These are phyloP conservation scores for Epistrophella euchroma DNA, from an alignment of 2,888 invertebrate genomes.

Conservation along the genomic window DNA sequence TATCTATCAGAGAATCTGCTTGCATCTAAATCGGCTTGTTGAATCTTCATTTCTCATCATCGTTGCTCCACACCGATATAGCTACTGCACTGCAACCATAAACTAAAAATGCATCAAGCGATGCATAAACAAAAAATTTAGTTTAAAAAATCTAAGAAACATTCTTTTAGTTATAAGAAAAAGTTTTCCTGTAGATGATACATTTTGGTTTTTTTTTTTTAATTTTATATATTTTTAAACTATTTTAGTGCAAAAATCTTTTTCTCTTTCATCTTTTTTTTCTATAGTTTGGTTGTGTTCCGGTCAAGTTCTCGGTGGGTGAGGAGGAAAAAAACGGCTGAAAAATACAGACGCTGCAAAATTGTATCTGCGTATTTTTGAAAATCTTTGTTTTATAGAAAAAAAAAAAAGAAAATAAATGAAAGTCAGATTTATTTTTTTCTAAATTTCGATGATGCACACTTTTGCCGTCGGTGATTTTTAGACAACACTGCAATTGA, in stretches of 20 bases:
- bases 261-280: conserved; percentile 68
- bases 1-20: conserved; percentile 55
- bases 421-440: conserved; percentile 19
- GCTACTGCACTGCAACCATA: conserved; percentile 13
- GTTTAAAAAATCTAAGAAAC: conserved; percentile 45
- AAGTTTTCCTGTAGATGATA: conserved; percentile 54
- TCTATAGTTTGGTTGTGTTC: conserved; percentile 66
- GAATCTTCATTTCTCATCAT: conserved; percentile 28
- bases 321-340: conserved; percentile 59
- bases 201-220: conserved; percentile 22
- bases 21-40: conserved; percentile 49
- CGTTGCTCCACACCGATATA: neutral
- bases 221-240: conserved; percentile 52
- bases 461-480: conserved; percentile 60
- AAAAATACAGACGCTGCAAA: conserved; percentile 38
- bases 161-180: conserved; percentile 47
- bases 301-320: conserved; percentile 76
- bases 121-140: conserved; percentile 70
- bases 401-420: neutral
- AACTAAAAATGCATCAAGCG: conserved; percentile 71
- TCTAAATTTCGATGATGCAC: conserved; percentile 53
- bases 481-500: conserved; percentile 38
- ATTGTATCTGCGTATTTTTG: conserved; percentile 63
- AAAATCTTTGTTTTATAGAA: conserved; percentile 64
- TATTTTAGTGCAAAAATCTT: conserved; percentile 68